Conservation (phyloP, 1,140 invertebrate species). For the Euura saliciscinereae region DNA sequence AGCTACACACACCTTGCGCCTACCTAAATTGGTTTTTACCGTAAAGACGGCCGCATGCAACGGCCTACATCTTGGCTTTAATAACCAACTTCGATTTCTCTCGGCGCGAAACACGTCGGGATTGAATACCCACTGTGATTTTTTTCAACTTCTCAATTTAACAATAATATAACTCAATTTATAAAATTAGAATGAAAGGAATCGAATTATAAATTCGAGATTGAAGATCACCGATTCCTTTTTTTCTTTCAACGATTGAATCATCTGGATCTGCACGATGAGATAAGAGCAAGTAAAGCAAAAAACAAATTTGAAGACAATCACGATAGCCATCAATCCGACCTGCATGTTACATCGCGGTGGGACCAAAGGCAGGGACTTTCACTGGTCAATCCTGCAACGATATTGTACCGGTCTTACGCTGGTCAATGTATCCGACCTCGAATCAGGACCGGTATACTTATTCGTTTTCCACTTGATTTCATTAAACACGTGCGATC, state of each 20-base stretch:
- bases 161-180: too few relatives aligned
- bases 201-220: too few relatives aligned
- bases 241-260: too few relatives aligned
- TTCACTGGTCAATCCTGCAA: not conserved
- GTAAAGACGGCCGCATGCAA: not conserved
- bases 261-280: too few relatives aligned
- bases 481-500: conserved; percentile 1
- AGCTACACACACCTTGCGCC: conserved; percentile 4
- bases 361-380: not conserved
- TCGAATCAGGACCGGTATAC: not conserved
- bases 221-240: too few relatives aligned
- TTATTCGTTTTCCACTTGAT: not conserved
- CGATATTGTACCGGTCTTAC: conserved; percentile 2
- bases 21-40: conserved; percentile 7
- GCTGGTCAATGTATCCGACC: not conserved
- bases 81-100: conserved; percentile 7
- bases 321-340: too few relatives aligned
- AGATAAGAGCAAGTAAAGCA: too few relatives aligned
- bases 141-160: too few relatives aligned
- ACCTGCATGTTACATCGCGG: not conserved
- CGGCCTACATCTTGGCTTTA: conserved; percentile 1
- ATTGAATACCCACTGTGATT: too few relatives aligned
- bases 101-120: not conserved
- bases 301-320: too few relatives aligned
- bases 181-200: too few relatives aligned